Conservation (phyloP, 2,888 invertebrate genomes). For the Noctua fimbriata region DNA sequence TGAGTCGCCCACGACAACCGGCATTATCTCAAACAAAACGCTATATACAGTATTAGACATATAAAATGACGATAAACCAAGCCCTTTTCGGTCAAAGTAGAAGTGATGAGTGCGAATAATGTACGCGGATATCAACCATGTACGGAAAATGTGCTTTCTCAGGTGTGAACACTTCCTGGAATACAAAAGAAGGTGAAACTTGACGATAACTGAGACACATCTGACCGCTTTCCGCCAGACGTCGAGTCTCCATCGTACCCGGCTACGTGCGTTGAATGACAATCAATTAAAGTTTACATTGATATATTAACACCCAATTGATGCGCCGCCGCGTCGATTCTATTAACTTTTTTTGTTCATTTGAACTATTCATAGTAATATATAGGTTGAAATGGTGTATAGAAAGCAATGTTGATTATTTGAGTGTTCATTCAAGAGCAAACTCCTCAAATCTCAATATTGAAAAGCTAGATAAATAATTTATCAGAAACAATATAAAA, state of each 20-base stretch:
- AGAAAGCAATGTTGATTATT: slow-evolving; percentile 31
- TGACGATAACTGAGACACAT: slow-evolving; percentile 65
- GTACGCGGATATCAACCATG: slow-evolving; percentile 59
- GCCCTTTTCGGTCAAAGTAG: slow-evolving; percentile 37
- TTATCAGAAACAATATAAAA: slow-evolving; percentile 21
- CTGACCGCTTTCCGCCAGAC: slow-evolving; percentile 78
- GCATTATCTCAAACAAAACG: slow-evolving; percentile 27
- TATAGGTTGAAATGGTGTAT: neutral
- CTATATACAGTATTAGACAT: slow-evolving; percentile 7
- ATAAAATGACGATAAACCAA: slow-evolving; percentile 11
- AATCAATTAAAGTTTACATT: slow-evolving; percentile 55
- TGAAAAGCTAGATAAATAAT: slow-evolving; percentile 15
- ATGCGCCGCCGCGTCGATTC: neutral
- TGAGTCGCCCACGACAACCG: slow-evolving; percentile 43
- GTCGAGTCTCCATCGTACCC: slow-evolving; percentile 57
- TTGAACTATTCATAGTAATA: slow-evolving; percentile 6
- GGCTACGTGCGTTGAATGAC: slow-evolving; percentile 67
- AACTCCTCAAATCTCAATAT: neutral
- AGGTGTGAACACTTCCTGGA: slow-evolving; percentile 72
- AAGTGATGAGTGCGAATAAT: slow-evolving; percentile 54
- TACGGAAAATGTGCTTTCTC: slow-evolving; percentile 79
- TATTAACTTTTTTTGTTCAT: slow-evolving; percentile 13
- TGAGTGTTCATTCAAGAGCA: neutral
- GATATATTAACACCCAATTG: slow-evolving; percentile 45
- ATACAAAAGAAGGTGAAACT: slow-evolving; percentile 87